Evolutionary conservation across 2,113 vertebrate species (phyloP), one percentile per base, ranked within the genome.

Genomic region (Malurus cyaneus): DNA sequence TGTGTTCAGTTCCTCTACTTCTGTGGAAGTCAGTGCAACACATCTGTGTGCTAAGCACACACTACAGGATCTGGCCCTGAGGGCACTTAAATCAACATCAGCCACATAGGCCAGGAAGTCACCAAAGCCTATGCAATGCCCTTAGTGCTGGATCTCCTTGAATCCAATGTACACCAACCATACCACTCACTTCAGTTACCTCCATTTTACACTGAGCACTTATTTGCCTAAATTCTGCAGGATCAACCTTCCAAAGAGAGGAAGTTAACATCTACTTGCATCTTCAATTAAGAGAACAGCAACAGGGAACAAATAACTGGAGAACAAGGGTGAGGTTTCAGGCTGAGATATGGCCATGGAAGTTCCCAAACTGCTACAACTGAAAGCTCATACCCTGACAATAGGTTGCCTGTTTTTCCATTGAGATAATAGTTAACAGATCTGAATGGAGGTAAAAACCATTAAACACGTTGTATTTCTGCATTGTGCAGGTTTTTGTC

Each of bases 31-130:
- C 90, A 92, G 7, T 65, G 72, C 39, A 79, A 54, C 50, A 21
- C 72, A 62, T 61, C 88, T 86, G 94, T 96, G 94, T 97, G 96
- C 95, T 84, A 71, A 89, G 95, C 94, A 96, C 92, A 88, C 80
- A 3, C 76, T 62, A 31, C 29, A 52, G 57, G 81, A 94, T 91
- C 74, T 80, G 81, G 78, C 52, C 79, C 67, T 8, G 24, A 69
- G 64, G 67, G 64, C 50, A 87, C 59, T 72, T 62, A 34, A 76
- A 64, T 47, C 17, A 9, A 15, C 1, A 0, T 77, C 65, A 66
- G 36, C 50, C 11, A 34, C 32, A n/a, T 42, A 88, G 71, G 74
- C 92, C 47, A 36, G 80, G n/a, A 67, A 61, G 34, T 6, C 23
- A 1, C 74, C 50, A 64, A 77, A 77, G 85, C 79, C 57, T 76